Evolutionary conservation across 2,888 invertebrate species (phyloP).

Genomic region (Drosophila pseudotakahashii): DNA sequence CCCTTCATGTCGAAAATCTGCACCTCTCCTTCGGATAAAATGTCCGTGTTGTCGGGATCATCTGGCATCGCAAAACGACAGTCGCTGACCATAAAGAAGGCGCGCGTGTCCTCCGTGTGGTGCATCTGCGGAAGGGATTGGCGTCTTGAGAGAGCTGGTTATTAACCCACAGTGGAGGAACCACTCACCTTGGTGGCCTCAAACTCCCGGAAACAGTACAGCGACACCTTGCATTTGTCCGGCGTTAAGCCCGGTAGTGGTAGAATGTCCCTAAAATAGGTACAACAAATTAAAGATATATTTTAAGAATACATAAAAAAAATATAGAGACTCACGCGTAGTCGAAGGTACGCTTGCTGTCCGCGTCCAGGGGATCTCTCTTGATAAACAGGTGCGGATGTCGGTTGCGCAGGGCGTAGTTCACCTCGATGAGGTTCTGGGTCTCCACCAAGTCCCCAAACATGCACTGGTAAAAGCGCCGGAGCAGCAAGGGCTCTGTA

Average conservation of each 20-base stretch:
- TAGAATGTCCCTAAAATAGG: conserved; percentile 86
- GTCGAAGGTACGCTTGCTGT: conserved; percentile 69
- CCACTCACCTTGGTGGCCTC: conserved; percentile 85
- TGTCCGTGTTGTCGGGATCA: conserved; percentile 40
- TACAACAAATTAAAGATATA: too few relatives aligned
- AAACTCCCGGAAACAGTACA: conserved; percentile 87
- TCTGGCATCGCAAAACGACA: conserved; percentile 84
- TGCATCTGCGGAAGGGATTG: conserved; percentile 84
- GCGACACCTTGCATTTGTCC: conserved; percentile 88
- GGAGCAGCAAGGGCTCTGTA: conserved; percentile 78
- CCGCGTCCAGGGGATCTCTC: conserved; percentile 84
- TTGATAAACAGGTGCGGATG: conserved; percentile 85
- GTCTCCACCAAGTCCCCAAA: conserved; percentile 72
- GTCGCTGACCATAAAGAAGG: conserved; percentile 90
- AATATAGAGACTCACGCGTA: conserved; percentile 66
- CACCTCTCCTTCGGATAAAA: conserved; percentile 86
- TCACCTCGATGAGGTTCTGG: conserved; percentile 78
- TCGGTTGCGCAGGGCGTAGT: conserved; percentile 85
- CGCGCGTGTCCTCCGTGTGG: conserved; percentile 88
- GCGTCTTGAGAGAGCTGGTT: too few relatives aligned
- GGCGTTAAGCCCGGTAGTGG: conserved; percentile 88
- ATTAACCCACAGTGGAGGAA: not conserved
- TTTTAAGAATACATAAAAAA: too few relatives aligned
- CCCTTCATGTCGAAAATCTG: conserved; percentile 89
- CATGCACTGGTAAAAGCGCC: conserved; percentile 78